A percentile compares a stretch with the other conserved stretches of the same genome.
These are phyloP conservation scores for Temnothorax rugatulus DNA, from an alignment of 2,888 invertebrate genomes.

Conservation along the genomic window DNA sequence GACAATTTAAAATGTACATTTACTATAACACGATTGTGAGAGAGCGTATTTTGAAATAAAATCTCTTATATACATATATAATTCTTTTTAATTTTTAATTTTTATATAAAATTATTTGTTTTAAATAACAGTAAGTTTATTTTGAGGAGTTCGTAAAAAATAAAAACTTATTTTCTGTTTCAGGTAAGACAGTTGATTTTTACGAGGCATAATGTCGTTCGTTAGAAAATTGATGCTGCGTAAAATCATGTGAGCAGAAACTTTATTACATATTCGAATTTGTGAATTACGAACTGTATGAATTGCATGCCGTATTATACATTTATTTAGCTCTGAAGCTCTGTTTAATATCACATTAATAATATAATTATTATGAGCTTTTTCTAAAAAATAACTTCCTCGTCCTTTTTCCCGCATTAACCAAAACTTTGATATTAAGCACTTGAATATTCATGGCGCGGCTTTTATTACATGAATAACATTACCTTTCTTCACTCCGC, in stretches of 20 bases:
- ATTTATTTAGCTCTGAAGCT: constrained; percentile 22
- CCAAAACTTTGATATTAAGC: constrained; percentile 65
- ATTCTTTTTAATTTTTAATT: not conserved
- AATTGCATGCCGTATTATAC: constrained; percentile 17
- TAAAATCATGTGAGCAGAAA: constrained; percentile 26
- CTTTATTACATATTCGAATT: constrained; percentile 28
- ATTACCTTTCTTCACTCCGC: constrained; percentile 62
- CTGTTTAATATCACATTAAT: constrained; percentile 39
- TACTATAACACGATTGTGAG: not conserved
- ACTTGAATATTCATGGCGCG: constrained; percentile 66
- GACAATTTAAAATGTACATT: constrained; percentile 4
- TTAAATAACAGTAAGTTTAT: not conserved
- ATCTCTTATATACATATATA: not conserved
- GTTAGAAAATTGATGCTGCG: not conserved
- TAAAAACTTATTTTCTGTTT: constrained; percentile 58
- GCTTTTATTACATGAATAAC: constrained; percentile 67
- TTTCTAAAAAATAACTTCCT: constrained; percentile 35
- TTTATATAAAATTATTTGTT: not conserved
- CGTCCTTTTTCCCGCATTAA: constrained; percentile 51
- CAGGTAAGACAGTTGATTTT: constrained; percentile 63
- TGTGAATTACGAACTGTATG: not conserved
- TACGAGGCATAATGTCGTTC: not conserved
- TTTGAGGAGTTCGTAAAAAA: not conserved
- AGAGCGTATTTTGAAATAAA: not conserved
- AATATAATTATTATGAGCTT: constrained; percentile 47